These are phyloP conservation scores for Battus philenor DNA, from an alignment of 1,140 invertebrate species.

Conservation along the genomic window DNA sequence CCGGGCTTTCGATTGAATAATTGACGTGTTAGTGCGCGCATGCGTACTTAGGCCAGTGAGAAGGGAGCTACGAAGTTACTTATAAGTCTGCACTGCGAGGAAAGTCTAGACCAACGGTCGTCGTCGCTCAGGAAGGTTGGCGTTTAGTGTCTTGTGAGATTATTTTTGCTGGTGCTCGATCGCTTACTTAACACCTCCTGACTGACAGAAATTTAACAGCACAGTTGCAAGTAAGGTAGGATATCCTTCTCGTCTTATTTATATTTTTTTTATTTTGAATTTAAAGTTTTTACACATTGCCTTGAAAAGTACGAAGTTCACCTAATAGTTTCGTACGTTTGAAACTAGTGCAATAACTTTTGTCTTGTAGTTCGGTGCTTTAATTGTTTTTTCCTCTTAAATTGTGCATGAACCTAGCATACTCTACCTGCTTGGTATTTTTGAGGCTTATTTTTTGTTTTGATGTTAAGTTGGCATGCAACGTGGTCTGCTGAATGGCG, in stretches of 20 bases:
- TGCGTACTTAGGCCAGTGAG: slow-evolving; percentile 40
- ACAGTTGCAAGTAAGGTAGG: slow-evolving; percentile 13
- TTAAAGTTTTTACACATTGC: slow-evolving; percentile 4
- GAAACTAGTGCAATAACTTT: slow-evolving; percentile 16
- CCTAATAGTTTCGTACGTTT: slow-evolving; percentile 12
- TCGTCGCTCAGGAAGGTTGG: slow-evolving; percentile 8
- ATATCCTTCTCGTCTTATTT: neutral
- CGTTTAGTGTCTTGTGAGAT: slow-evolving; percentile 15
- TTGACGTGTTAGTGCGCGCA: slow-evolving; percentile 50
- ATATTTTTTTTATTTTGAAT: slow-evolving; percentile 5
- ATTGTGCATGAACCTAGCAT: slow-evolving; percentile 6
- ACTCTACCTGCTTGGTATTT: slow-evolving; percentile 2
- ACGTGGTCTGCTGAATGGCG: slow-evolving; percentile 40
- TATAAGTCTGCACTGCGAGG: slow-evolving; percentile 13
- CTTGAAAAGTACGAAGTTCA: slow-evolving; percentile 9
- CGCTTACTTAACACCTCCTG: slow-evolving; percentile 1
- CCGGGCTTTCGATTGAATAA: slow-evolving; percentile 55
- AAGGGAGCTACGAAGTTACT: slow-evolving; percentile 40
- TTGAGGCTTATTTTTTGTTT: slow-evolving; percentile 33
- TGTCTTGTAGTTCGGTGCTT: slow-evolving; percentile 4
- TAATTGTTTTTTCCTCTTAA: neutral
- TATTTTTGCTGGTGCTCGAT: slow-evolving; percentile 12
- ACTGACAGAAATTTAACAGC: slow-evolving; percentile 11
- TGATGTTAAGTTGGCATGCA: slow-evolving; percentile 47
- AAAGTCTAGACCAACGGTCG: slow-evolving; percentile 22